A percentile compares a stretch with the other conserved stretches of the same genome.
phyloP scores from a whole-genome alignment of 2,888 invertebrate genomes.

The Plebejus argus region DNA sequence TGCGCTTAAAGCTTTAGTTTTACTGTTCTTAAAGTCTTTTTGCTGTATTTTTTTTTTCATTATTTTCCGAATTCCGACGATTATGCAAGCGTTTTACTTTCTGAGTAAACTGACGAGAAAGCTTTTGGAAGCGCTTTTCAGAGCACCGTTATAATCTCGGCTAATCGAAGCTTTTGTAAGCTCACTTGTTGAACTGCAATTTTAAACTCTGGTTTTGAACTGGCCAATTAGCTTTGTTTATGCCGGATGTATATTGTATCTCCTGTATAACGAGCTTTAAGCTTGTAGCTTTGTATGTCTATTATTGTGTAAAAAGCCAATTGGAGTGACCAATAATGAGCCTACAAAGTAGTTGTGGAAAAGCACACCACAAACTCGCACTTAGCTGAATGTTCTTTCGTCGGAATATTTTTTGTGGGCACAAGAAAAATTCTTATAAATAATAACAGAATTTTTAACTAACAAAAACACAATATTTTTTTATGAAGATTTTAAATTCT shows the following conservation, averaged over 20 bases:
- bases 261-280: conserved; percentile 13
- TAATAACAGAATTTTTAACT: not conserved
- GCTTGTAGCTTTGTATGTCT: conserved; percentile 29
- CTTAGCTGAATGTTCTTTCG: not conserved
- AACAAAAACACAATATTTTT: no score
- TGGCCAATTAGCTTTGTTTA: conserved; percentile 32
- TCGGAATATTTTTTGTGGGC: not conserved
- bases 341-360: not conserved
- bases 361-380: not conserved
- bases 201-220: conserved; percentile 26
- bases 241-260: conserved; percentile 27
- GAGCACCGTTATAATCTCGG: conserved; percentile 25
- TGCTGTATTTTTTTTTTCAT: not conserved
- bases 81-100: not conserved
- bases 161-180: conserved; percentile 31
- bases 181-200: conserved; percentile 31
- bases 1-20: not conserved
- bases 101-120: conserved; percentile 1
- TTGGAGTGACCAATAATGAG: not conserved
- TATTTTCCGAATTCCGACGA: not conserved
- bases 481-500: no score
- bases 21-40: no score
- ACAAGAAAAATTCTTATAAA: no score
- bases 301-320: not conserved
- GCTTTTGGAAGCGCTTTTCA: conserved; percentile 5